Percentiles rank a stretch among this genome's conserved stretches.
phyloP scores from a whole-genome alignment of 2,888 invertebrate species.

The Ephialtes manifestator region DNA sequence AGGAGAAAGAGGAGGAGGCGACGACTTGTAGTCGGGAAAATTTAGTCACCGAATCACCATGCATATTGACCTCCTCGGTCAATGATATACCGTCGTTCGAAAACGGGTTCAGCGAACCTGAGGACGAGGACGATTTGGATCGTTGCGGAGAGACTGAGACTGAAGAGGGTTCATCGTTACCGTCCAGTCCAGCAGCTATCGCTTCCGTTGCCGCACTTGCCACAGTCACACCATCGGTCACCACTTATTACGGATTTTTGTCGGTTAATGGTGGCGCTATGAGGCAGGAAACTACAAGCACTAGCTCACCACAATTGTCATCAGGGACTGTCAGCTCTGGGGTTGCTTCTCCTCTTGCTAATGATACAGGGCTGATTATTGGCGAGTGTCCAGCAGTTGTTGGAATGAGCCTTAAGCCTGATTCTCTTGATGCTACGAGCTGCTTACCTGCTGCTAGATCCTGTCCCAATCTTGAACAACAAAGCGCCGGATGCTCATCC shows the following conservation, averaged over 20 bases:
- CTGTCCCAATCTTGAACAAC: slow-evolving; percentile 86
- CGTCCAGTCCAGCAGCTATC: slow-evolving; percentile 83
- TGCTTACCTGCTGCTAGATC: slow-evolving; percentile 86
- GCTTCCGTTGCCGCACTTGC: slow-evolving; percentile 85
- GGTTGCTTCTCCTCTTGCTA: slow-evolving; percentile 58
- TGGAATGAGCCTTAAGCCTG: slow-evolving; percentile 75
- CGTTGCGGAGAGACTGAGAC: slow-evolving; percentile 85
- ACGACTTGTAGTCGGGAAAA: slow-evolving; percentile 6
- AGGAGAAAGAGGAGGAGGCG: slow-evolving; percentile 30
- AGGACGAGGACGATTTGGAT: slow-evolving; percentile 75
- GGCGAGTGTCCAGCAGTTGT: slow-evolving; percentile 58
- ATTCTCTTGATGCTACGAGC: slow-evolving; percentile 76
- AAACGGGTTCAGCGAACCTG: slow-evolving; percentile 80
- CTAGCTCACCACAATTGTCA: slow-evolving; percentile 83
- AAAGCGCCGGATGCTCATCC: slow-evolving; percentile 88
- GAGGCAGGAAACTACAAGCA: slow-evolving; percentile 85
- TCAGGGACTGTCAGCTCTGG: slow-evolving; percentile 69
- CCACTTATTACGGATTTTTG: slow-evolving; percentile 85
- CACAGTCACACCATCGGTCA: slow-evolving; percentile 52
- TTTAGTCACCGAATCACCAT: slow-evolving; percentile 67
- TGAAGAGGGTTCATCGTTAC: slow-evolving; percentile 86
- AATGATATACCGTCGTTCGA: slow-evolving; percentile 80
- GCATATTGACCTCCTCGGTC: slow-evolving; percentile 69
- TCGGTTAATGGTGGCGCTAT: slow-evolving; percentile 86
- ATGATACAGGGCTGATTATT: slow-evolving; percentile 54